Evolutionary conservation across 2,113 vertebrate species (phyloP).

Genomic region (Pelusios castaneus): DNA sequence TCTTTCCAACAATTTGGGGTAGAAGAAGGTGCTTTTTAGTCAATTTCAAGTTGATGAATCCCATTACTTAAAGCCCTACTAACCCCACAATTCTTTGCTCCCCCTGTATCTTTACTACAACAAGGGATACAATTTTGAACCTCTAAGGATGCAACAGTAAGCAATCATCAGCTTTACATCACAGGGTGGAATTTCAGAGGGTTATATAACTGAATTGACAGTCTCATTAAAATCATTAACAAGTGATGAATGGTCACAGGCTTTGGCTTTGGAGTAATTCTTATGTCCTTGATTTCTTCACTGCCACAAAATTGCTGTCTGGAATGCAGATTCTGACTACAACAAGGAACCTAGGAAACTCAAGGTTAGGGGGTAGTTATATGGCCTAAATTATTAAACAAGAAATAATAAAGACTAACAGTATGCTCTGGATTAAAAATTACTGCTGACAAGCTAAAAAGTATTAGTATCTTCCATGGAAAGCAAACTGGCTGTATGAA

Average conservation of each 20-base stretch:
- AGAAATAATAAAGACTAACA: neutral
- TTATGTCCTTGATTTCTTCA: neutral
- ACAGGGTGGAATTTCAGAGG: neutral
- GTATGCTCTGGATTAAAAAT: neutral
- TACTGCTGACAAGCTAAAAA: neutral
- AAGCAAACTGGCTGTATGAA: neutral
- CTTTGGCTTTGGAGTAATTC: neutral
- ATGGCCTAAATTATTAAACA: neutral
- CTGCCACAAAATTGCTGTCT: neutral
- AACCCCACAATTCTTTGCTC: rapidly evolving
- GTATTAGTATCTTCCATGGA: neutral
- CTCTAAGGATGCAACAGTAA: neutral
- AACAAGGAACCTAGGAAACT: neutral
- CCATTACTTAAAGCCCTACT: neutral
- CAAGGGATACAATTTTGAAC: neutral
- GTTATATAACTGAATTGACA: neutral
- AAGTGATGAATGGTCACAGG: neutral
- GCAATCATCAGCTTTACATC: neutral
- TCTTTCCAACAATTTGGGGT: neutral
- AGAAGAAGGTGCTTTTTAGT: neutral
- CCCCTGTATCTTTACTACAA: neutral
- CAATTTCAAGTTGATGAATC: neutral
- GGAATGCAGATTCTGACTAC: neutral
- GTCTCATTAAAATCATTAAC: neutral
- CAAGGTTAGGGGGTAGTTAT: neutral